These are phyloP conservation scores for Hippocampus barbouri DNA, from an alignment of 2,113 vertebrate species.

Conservation along the genomic window DNA sequence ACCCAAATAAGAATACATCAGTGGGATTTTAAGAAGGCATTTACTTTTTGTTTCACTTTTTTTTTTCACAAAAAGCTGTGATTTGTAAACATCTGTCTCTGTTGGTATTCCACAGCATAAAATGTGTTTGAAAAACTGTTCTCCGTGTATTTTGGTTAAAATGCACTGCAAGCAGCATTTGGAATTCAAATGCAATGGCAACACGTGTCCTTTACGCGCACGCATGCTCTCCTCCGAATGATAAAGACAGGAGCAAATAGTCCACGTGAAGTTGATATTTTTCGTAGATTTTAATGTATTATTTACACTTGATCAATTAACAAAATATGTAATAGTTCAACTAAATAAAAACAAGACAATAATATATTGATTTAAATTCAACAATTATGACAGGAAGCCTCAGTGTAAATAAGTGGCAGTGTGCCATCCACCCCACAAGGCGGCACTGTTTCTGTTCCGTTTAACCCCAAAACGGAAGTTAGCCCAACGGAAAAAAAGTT, in stretches of 20 bases:
- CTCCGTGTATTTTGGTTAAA: neutral
- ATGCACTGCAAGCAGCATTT: neutral
- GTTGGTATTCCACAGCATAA: slow-evolving; percentile 20
- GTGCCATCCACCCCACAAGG: slow-evolving; percentile 17
- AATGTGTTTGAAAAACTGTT: slow-evolving; percentile 38
- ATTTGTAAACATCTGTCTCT: slow-evolving; percentile 28
- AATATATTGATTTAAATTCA: no score
- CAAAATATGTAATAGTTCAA: no score
- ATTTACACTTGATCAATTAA: slow-evolving; percentile 4
- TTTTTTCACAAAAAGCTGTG: slow-evolving; percentile 8
- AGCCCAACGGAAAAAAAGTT: slow-evolving; percentile 24
- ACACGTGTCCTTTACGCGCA: neutral
- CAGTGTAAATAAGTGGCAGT: neutral
- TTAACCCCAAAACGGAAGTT: slow-evolving; percentile 55
- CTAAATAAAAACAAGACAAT: no score
- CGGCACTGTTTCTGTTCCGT: slow-evolving; percentile 6
- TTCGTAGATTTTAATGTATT: neutral
- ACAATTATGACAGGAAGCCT: no score
- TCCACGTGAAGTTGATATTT: no score
- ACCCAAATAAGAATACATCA: slow-evolving; percentile 26
- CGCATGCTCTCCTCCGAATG: neutral
- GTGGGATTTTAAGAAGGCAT: slow-evolving; percentile 12
- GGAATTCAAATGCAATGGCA: neutral
- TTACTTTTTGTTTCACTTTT: neutral
- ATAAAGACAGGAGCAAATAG: neutral